Evolutionary conservation across 2,797 vertebrate genomes (phyloP).

Genomic region (Cercopithecus diana): DNA sequence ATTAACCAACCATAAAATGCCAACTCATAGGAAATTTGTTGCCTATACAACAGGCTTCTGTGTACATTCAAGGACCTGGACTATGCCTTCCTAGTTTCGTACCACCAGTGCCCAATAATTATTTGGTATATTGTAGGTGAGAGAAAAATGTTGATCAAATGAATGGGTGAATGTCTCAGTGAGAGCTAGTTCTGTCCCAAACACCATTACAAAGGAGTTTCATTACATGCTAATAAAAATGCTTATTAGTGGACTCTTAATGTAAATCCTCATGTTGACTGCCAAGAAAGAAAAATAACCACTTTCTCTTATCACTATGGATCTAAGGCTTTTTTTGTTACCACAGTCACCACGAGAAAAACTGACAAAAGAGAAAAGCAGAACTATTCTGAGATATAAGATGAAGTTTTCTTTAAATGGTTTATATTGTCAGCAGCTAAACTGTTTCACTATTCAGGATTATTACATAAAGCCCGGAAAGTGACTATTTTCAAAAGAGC

Average conservation of each 20-base stretch:
- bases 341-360: constrained; percentile 33
- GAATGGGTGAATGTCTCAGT: background rate
- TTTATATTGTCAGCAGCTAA: background rate
- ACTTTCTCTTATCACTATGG: background rate
- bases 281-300: constrained; percentile 1
- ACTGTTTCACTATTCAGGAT: background rate
- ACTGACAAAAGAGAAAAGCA: constrained; percentile 42
- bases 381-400: constrained; percentile 27
- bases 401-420: background rate
- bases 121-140: background rate
- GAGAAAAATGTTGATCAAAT: background rate
- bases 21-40: background rate
- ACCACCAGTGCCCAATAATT: background rate
- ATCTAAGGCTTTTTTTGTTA: background rate
- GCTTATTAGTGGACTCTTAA: background rate
- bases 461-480: constrained; percentile 5
- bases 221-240: background rate
- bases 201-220: background rate
- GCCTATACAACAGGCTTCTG: background rate
- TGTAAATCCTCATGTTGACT: background rate
- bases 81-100: background rate
- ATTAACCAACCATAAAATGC: background rate
- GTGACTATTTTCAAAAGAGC: background rate
- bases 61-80: background rate
- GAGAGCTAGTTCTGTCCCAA: background rate